Evolutionary conservation across 2,797 vertebrate genomes (phyloP), one percentile per base, ranked within the genome.

Genomic region (Borostomias antarcticus): DNA sequence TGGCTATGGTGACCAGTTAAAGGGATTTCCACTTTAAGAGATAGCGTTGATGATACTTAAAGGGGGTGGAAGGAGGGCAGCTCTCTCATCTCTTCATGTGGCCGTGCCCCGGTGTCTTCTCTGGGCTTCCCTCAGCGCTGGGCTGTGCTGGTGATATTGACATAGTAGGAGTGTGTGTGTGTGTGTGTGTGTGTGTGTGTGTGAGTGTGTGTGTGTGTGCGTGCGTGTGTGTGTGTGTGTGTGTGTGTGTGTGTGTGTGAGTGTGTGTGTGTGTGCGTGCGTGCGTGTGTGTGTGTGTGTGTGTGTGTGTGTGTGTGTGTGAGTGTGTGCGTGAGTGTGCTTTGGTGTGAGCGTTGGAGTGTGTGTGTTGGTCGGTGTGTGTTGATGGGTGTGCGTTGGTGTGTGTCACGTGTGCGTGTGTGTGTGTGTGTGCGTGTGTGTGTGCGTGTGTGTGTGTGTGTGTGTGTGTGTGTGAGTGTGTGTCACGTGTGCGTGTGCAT

Each of bases 121-220:
- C 32, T 33, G 32, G 4, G 32, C 9, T 33, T 9, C 32, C 32
- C 32, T 33, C 4, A 33, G 37, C 37, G n/a, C n/a, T n/a, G n/a
- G n/a, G n/a, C n/a, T n/a, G n/a, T n/a, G n/a, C n/a, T n/a, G 59
- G 67, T 33, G 52, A 70, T 88, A 69, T 86, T 90, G 76, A 88
- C 86, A 76, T 47, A 84, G 58, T 72, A 73, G 64, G 63, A 66
- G 73, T 60, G 26, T 13, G 35, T 6, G 4, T 26, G 65, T 66
- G 66, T 5, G 32, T 48, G 58, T 54, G 21, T 47, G 58, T 35
- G 51, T 54, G 62, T 10, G 29, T 48, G 30, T 52, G 26, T 33
- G 35, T 57, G 53, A 25, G 45, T 59, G 21, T 52, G 66, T 32
- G 48, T 37, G 47, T 47, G 25, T 56, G 45, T 56, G 64, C 32